Evolutionary conservation across 1,140 invertebrate genomes (phyloP), one percentile per base, ranked within the genome.

Genomic region (Drosophila erecta): DNA sequence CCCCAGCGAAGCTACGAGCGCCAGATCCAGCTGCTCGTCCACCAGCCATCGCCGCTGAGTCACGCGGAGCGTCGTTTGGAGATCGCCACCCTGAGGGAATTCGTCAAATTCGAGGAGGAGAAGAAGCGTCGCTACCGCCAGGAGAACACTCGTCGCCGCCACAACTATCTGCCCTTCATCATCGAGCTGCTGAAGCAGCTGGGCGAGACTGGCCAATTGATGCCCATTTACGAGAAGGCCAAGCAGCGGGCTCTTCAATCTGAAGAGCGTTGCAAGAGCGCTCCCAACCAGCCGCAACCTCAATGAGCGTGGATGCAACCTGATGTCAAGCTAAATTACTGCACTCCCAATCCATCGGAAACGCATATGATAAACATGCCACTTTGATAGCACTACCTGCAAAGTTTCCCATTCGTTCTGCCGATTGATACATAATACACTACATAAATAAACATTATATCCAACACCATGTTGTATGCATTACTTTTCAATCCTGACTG

Each of bases 91-190:
- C 92, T 99, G 7, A 94, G 95, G 66, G 92, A 94, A 56, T 83
- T 98, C 14, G 96, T 99, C 47, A 95, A 96, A 65, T 95, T 97
- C 70, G 98, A 99, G 93, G 95, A 97, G 41, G 94, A 94, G 30
- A 99, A 99, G 93, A 95, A 95, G 76, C 94, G 95, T 54, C 94
- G 95, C 75, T 98, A 98, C 92, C 76, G 79, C 41, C 94, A 96
- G 43, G 99, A 99, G 93, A 99, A 99, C 92, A 95, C 97, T 24
- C 94, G 98, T 33, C 94, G 98, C 40, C 97, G 97, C 90, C 99
- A 99, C 92, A 99, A 99, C 92, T 99, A 99, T 93, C 93, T 99
- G 54, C 98, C 99, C 2, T 95, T 99, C 59, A 99, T 99, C 59
- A 96, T 99, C 83, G 98, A 99, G 93, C 93, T 99, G 53, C 93